Conservation (phyloP, 30 jellyfish, hydroid and myxozoan species). For the Rhopilema esculentum region DNA sequence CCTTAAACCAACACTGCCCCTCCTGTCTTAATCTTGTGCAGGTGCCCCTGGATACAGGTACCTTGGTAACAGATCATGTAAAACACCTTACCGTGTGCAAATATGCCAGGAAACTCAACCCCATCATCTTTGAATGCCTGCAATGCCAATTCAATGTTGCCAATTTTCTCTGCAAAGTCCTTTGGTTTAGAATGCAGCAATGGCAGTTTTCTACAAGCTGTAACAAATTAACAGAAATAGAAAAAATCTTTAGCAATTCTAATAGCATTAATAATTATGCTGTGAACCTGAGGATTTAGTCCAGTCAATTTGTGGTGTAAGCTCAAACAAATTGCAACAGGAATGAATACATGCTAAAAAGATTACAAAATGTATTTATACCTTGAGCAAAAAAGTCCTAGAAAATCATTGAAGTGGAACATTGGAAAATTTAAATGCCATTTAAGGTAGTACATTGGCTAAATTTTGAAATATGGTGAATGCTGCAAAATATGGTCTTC, state of each 20-base stretch:
- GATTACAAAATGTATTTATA: no score
- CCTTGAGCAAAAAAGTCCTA: no score
- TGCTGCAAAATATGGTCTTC: not conserved
- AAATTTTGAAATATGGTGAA: not conserved
- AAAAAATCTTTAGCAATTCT: not conserved
- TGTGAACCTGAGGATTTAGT: no score
- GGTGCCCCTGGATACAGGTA: no score
- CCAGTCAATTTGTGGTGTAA: no score
- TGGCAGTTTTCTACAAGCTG: constrained; percentile 43
- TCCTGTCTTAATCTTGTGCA: no score
- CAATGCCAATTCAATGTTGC: constrained; percentile 66
- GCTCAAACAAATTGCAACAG: no score
- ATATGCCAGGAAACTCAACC: constrained; percentile 51
- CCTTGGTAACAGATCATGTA: no score
- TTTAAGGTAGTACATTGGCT: not conserved
- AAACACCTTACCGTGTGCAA: constrained; percentile 56
- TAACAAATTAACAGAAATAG: not conserved
- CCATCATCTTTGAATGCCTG: constrained; percentile 55
- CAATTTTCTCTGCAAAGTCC: constrained; percentile 17
- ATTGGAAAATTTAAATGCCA: not conserved
- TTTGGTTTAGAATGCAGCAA: constrained; percentile 29
- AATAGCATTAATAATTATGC: not conserved
- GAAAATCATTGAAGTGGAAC: no score
- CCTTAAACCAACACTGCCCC: no score
- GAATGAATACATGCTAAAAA: no score